Evolutionary conservation across 2,113 vertebrate genomes (phyloP).

Genomic region (Erinaceus europaeus): DNA sequence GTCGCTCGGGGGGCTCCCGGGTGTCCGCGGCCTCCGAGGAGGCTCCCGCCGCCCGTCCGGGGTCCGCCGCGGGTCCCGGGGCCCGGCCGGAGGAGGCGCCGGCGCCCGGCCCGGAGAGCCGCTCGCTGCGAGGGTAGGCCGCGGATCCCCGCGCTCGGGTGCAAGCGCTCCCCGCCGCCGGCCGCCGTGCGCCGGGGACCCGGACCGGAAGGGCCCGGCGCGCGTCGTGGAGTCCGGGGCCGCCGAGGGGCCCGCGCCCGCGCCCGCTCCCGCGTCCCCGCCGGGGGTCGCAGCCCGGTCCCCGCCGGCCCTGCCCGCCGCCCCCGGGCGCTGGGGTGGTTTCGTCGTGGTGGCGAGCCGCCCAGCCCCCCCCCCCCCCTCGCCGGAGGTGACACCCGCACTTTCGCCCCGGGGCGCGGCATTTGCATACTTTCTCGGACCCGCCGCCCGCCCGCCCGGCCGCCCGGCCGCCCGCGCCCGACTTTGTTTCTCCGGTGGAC

Average conservation of each 20-base stretch:
- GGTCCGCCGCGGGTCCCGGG: not conserved
- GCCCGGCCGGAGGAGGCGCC: not conserved
- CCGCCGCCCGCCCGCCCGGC: too few relatives aligned
- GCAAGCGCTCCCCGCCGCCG: conserved; percentile 58
- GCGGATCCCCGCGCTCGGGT: conserved; percentile 79
- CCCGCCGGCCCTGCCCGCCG: not conserved
- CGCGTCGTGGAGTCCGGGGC: not conserved
- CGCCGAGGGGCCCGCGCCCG: not conserved
- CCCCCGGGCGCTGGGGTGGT: conserved; percentile 43
- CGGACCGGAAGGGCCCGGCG: conserved; percentile 65
- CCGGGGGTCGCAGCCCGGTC: not conserved
- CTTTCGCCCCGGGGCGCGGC: not conserved
- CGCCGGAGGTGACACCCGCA: conserved; percentile 46
- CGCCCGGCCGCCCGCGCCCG: too few relatives aligned
- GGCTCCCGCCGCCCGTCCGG: not conserved
- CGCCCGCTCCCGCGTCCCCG: not conserved
- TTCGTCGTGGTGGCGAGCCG: conserved; percentile 64
- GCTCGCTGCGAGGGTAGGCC: conserved; percentile 65
- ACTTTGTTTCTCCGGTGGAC: too few relatives aligned
- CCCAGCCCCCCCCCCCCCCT: not conserved
- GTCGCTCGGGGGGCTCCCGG: not conserved
- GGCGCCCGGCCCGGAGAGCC: not conserved
- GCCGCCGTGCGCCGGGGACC: not conserved
- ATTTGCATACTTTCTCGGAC: conserved; percentile 48
- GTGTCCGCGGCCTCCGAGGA: too few relatives aligned